Evolutionary conservation across 30 jellyfish, hydroid and myxozoan species (phyloP), one percentile per base, ranked within the genome.

Genomic region (Catostylus mosaicus): DNA sequence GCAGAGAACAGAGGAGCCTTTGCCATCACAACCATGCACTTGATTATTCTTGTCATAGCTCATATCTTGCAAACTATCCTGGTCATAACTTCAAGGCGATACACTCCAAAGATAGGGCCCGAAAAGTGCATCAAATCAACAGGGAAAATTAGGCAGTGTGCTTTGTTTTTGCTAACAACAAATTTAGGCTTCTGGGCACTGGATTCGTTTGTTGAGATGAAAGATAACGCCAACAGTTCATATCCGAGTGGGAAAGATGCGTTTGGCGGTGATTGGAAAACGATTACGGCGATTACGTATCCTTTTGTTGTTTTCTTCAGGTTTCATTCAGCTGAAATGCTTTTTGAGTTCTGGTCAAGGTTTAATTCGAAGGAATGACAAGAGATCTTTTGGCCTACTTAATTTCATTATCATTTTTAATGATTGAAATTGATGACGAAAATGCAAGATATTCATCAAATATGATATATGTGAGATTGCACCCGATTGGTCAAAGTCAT

Each of bases 111-210:
- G 9, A 23, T 10, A 30, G 26, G 9, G 31, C 47, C 30, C 19
- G 68, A 33, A 2, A 20, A 1, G 31, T n/a, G 29, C 1, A 18
- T 20, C 47, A 38, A 3, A 22, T 64, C 78, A n/a, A 34, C 38
- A 31, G 77, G 52, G 30, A 38, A 36, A 35, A 59, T 64, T 33
- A 43, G 80, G 80, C 88, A 77, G 20, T 37, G 70, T 0, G 22
- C 27, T 59, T 64, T 77, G 43, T 77, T 60, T 26, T 22, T 77
- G 79, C 48, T 77, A 74, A 64, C 80, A 8, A 60, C 88, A 38
- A 77, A 77, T 34, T 61, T 77, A 69, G 67, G 88, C 31, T 77
- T 60, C 61, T 77, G 88, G 88, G 88, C 88, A 18, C 40, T 77
- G 30, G 88, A 77, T 45, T 54, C 88, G 16, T 77, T 77, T 30